These are phyloP conservation scores for Myotis davidii DNA, from an alignment of 2,113 vertebrate genomes.

Conservation along the genomic window DNA sequence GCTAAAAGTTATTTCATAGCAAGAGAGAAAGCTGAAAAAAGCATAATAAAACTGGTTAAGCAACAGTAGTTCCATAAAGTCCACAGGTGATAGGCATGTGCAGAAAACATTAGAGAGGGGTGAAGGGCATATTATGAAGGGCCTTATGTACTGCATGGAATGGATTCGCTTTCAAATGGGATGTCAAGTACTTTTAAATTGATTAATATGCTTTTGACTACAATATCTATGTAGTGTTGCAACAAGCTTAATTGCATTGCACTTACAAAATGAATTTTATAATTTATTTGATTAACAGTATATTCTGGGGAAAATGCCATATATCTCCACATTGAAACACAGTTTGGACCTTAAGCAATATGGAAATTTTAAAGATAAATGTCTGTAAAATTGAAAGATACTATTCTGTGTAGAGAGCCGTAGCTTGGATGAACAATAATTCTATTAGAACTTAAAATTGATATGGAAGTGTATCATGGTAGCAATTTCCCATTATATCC, in stretches of 20 bases:
- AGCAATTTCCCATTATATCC: neutral
- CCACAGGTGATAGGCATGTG: too few relatives aligned
- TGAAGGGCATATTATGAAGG: neutral
- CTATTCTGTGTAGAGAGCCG: neutral
- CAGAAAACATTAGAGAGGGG: neutral
- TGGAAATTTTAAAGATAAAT: neutral
- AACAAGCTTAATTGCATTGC: neutral
- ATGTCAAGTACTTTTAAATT: neutral
- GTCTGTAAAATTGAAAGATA: neutral
- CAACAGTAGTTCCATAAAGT: neutral
- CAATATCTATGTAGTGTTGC: neutral
- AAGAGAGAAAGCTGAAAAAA: neutral
- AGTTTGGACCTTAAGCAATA: neutral
- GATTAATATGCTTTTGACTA: neutral
- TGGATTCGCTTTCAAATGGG: neutral
- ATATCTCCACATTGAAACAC: neutral
- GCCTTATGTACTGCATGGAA: fast-evolving
- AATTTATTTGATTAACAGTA: neutral
- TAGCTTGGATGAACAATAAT: neutral
- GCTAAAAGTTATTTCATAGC: neutral
- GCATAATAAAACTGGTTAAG: neutral
- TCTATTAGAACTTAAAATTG: neutral
- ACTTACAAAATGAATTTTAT: neutral
- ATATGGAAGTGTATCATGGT: neutral
- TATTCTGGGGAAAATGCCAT: neutral